phyloP scores from a whole-genome alignment of 2,113 vertebrate species.

The Bucco capensis region DNA sequence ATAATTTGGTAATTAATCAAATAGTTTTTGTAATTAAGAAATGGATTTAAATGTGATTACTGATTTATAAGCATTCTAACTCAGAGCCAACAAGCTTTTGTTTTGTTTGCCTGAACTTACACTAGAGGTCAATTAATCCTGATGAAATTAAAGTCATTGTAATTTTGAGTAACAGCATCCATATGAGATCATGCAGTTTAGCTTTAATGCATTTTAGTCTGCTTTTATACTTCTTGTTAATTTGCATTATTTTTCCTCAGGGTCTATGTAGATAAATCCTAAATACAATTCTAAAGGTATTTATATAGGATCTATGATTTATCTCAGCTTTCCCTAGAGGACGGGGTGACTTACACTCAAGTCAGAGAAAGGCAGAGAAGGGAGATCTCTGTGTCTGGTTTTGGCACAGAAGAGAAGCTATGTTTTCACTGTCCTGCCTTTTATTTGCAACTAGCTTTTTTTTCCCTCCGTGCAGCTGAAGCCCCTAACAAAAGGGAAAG shows the following conservation, averaged over 20 bases:
- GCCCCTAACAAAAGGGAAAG: slow-evolving; percentile 40
- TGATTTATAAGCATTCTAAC: background rate
- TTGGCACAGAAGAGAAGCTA: slow-evolving; percentile 22
- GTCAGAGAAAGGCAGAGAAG: background rate
- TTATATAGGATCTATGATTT: background rate
- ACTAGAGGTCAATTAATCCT: background rate
- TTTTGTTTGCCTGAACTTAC: slow-evolving; percentile 6
- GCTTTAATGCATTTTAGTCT: background rate
- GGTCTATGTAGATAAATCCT: background rate
- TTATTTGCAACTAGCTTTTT: slow-evolving; percentile 33
- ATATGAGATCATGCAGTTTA: background rate
- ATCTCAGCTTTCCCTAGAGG: background rate
- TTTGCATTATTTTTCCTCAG: slow-evolving; percentile 3
- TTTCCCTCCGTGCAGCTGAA: slow-evolving; percentile 41
- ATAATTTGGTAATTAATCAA: slow-evolving; percentile 4
- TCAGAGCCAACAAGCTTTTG: background rate
- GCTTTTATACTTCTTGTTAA: background rate
- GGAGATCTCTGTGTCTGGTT: background rate
- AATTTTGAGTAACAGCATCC: slow-evolving; percentile 1
- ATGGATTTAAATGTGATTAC: background rate
- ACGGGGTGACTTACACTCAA: background rate
- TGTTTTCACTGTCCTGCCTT: slow-evolving; percentile 45
- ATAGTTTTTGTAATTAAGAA: background rate
- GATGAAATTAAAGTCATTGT: background rate
- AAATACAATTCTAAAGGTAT: background rate